Conservation (phyloP, 2,888 invertebrate genomes). For the Tipula helvola region DNA sequence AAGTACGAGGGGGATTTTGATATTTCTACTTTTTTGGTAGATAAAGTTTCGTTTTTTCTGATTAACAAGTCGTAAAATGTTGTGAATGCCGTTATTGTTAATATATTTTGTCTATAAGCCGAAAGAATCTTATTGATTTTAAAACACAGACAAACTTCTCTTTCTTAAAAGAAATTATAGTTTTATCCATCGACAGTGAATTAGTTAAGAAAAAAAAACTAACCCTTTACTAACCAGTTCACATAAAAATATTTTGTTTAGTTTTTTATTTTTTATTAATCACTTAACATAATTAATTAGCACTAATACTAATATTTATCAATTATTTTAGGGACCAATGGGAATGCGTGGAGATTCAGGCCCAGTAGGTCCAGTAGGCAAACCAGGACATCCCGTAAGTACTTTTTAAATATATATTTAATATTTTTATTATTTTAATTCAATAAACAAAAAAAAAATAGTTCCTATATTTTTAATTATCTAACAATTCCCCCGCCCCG, state of each 20-base stretch:
- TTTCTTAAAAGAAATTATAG: too few relatives aligned
- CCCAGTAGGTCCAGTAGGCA: conserved; percentile 32
- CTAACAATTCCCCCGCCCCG: conserved; percentile 12
- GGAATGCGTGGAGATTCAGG: conserved; percentile 36
- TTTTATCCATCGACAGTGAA: too few relatives aligned
- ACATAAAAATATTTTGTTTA: background rate
- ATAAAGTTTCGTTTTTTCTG: too few relatives aligned
- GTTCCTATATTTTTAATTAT: conserved; percentile 17
- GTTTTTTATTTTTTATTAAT: background rate
- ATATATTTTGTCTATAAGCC: too few relatives aligned
- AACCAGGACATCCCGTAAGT: conserved; percentile 36
- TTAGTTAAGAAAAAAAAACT: background rate
- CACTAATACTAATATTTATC: background rate
- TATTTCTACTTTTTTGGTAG: too few relatives aligned
- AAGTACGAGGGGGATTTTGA: too few relatives aligned
- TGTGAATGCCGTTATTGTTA: too few relatives aligned
- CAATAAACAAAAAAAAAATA: conserved; percentile 15
- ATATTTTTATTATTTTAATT: conserved; percentile 13
- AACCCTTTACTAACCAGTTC: background rate
- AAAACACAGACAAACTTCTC: too few relatives aligned
- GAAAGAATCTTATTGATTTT: too few relatives aligned
- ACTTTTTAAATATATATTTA: conserved; percentile 13
- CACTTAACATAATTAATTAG: background rate
- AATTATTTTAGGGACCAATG: conserved; percentile 27
- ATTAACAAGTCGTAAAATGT: too few relatives aligned